Percentiles rank a stretch among this genome's conserved stretches.
These are phyloP conservation scores for Scelioninae gen. 1 DNA, from an alignment of 2,888 invertebrate species.

Conservation along the genomic window DNA sequence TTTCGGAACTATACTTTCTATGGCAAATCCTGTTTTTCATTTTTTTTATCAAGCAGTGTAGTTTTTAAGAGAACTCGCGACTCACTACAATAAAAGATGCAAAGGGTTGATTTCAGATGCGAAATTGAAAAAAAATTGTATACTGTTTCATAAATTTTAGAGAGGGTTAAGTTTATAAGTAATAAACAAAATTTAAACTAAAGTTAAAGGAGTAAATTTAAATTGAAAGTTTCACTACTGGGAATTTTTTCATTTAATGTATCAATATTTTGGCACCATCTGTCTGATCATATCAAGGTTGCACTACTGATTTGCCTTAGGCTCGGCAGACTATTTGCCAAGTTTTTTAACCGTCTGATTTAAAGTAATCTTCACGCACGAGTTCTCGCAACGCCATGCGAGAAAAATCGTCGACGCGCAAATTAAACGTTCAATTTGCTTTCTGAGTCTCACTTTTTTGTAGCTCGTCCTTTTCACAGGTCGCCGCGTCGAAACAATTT, in stretches of 20 bases:
- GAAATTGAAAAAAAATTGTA: not conserved
- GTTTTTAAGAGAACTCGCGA: not conserved
- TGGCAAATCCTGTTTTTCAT: constrained; percentile 21
- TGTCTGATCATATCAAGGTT: not conserved
- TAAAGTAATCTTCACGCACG: constrained; percentile 12
- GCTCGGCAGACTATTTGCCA: not conserved
- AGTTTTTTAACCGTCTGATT: constrained; percentile 17
- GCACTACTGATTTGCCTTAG: constrained; percentile 19
- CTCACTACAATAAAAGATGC: constrained; percentile 26
- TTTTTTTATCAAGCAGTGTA: not conserved
- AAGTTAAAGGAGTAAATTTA: too few species aligned
- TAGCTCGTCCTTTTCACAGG: not conserved
- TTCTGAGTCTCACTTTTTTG: constrained; percentile 27
- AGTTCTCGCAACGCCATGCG: not conserved
- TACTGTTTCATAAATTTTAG: not conserved
- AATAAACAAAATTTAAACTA: not conserved
- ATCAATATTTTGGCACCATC: not conserved
- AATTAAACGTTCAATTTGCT: constrained; percentile 41
- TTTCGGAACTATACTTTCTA: constrained; percentile 6
- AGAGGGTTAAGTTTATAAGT: too few species aligned
- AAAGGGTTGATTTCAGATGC: not conserved
- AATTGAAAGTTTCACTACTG: too few species aligned
- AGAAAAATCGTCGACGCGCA: constrained; percentile 27
- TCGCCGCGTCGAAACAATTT: constrained; percentile 26
- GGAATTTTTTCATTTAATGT: too few species aligned